phyloP scores from a whole-genome alignment of 2,797 vertebrate species.

The Typhlichthys eigenmanni region DNA sequence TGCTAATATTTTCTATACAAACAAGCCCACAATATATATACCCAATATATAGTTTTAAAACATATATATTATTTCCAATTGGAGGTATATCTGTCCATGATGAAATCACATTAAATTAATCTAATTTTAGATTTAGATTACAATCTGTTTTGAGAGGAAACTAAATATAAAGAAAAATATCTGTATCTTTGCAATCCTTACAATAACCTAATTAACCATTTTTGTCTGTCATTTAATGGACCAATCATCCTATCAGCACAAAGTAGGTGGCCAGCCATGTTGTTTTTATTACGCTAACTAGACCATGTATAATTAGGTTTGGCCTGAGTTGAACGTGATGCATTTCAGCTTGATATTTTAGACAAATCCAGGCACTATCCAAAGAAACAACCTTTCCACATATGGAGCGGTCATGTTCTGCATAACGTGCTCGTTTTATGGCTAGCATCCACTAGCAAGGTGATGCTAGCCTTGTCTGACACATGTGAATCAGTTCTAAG shows the following conservation, averaged over 20 bases:
- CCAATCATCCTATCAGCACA: not conserved
- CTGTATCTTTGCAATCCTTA: too few relatives aligned
- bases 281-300: constrained; percentile 13
- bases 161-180: too few relatives aligned
- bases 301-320: constrained; percentile 27
- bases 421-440: constrained; percentile 36
- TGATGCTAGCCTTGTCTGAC: constrained; percentile 20
- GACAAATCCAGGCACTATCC: constrained; percentile 17
- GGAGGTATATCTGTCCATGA: too few relatives aligned
- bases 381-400: constrained; percentile 33
- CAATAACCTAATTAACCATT: not conserved
- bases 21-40: too few relatives aligned
- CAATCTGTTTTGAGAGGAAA: too few relatives aligned
- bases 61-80: too few relatives aligned
- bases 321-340: not conserved
- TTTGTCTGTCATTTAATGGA: not conserved
- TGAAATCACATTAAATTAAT: too few relatives aligned
- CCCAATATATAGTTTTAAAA: too few relatives aligned
- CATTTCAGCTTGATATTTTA: constrained; percentile 21
- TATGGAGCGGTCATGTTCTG: constrained; percentile 43
- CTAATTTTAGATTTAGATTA: too few relatives aligned
- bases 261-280: not conserved
- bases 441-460: constrained; percentile 31
- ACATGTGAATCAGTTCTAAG: constrained; percentile 44
- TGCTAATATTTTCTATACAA: too few relatives aligned